phyloP scores from a whole-genome alignment of 2,888 invertebrate genomes.

The Stegana nigrithorax region DNA sequence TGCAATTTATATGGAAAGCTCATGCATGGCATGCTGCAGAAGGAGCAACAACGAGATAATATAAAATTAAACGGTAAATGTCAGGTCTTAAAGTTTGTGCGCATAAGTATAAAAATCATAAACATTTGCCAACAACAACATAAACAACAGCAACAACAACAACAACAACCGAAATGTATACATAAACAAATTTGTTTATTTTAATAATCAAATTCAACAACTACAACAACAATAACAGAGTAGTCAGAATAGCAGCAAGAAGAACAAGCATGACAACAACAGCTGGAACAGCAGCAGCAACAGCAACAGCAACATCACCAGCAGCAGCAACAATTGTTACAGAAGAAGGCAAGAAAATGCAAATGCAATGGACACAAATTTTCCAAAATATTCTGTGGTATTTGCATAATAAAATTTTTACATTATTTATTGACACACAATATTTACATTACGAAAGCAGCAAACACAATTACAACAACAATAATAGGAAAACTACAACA shows the following conservation, averaged over 20 bases:
- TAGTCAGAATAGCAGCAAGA: too few relatives aligned
- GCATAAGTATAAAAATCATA: constrained; percentile 1
- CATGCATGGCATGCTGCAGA: background rate
- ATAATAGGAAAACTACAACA: background rate
- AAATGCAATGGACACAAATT: background rate
- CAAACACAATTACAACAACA: background rate
- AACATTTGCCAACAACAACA: background rate
- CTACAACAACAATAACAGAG: background rate
- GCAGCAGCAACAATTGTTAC: background rate
- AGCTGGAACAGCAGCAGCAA: background rate
- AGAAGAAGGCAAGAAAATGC: background rate
- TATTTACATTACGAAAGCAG: background rate
- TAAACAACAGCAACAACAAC: background rate
- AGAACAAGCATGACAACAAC: background rate
- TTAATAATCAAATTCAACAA: constrained; percentile 1
- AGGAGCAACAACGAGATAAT: background rate
- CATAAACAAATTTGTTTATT: constrained; percentile 14
- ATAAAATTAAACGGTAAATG: constrained; percentile 10
- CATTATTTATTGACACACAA: constrained; percentile 5
- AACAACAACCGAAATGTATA: background rate
- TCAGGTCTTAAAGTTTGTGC: constrained; percentile 13
- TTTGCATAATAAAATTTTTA: background rate
- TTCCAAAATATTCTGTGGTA: background rate
- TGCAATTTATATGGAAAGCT: constrained; percentile 49
- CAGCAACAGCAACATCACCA: background rate